These are phyloP conservation scores for Dryas iulia DNA, from an alignment of 1,140 invertebrate genomes.

Conservation along the genomic window DNA sequence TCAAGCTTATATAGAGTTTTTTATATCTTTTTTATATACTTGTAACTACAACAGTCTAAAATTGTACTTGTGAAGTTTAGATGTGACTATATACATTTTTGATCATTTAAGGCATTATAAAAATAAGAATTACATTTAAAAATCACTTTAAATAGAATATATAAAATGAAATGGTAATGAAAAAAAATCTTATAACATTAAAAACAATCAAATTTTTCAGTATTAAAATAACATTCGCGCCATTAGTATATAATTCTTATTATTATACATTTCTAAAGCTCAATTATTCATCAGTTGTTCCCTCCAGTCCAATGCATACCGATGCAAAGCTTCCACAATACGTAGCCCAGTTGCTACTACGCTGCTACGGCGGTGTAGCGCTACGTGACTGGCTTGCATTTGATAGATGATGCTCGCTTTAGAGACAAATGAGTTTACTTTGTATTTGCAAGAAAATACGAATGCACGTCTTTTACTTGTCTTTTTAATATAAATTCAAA, in stretches of 20 bases:
- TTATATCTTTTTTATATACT: background rate
- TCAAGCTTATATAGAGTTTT: background rate
- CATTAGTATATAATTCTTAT: background rate
- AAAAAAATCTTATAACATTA: too few relatives aligned
- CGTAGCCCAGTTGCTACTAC: conserved; percentile 48
- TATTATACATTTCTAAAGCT: background rate
- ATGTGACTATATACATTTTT: too few relatives aligned
- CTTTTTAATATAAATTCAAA: background rate
- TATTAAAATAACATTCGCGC: too few relatives aligned
- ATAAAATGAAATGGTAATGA: too few relatives aligned
- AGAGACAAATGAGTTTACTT: background rate
- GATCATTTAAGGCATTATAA: too few relatives aligned
- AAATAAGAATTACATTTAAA: too few relatives aligned
- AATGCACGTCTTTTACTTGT: background rate
- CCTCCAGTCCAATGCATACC: background rate
- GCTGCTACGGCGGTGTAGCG: conserved; percentile 41
- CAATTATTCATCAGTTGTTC: conserved; percentile 4
- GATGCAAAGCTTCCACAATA: conserved; percentile 4
- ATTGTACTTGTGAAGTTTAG: too few relatives aligned
- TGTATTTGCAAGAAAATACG: background rate
- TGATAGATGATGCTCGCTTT: conserved; percentile 39
- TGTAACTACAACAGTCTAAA: too few relatives aligned
- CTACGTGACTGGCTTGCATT: conserved; percentile 37
- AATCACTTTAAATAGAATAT: too few relatives aligned
- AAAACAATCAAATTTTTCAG: too few relatives aligned